Conservation (phyloP, 2,113 vertebrate genomes). For the Eira barbara region DNA sequence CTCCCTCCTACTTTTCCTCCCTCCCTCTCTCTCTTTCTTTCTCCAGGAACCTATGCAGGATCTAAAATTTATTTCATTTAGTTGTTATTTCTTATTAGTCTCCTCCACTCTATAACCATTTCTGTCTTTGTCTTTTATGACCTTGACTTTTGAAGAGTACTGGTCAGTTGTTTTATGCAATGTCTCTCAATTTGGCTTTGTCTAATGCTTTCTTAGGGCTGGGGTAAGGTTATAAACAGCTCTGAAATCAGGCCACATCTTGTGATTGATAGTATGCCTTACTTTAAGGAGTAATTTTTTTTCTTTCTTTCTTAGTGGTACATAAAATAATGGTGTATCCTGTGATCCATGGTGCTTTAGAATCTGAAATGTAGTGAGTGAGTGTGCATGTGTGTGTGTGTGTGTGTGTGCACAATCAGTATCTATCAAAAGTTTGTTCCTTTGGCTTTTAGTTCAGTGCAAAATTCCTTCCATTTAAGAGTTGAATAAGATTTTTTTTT, state of each 20-base stretch:
- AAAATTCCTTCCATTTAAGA: background rate
- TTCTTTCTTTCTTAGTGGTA: background rate
- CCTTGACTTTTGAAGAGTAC: background rate
- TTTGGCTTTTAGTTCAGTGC: background rate
- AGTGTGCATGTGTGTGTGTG: background rate
- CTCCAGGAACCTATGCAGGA: background rate
- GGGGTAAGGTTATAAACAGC: background rate
- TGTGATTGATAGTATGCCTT: background rate
- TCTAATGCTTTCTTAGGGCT: background rate
- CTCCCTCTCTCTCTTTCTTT: background rate
- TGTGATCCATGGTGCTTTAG: background rate
- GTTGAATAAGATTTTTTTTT: background rate
- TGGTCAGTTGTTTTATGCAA: background rate
- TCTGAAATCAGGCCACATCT: background rate
- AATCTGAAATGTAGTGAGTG: background rate
- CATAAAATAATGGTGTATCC: background rate
- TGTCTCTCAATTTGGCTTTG: background rate
- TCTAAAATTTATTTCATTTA: background rate
- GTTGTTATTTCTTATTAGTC: background rate
- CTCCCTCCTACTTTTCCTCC: background rate
- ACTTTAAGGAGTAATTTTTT: background rate
- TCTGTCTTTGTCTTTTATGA: background rate
- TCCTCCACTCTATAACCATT: background rate
- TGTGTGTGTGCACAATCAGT: background rate
- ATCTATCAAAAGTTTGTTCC: background rate